Conservation (phyloP, 2,888 invertebrate genomes). For the Chymomyza procnemis region DNA sequence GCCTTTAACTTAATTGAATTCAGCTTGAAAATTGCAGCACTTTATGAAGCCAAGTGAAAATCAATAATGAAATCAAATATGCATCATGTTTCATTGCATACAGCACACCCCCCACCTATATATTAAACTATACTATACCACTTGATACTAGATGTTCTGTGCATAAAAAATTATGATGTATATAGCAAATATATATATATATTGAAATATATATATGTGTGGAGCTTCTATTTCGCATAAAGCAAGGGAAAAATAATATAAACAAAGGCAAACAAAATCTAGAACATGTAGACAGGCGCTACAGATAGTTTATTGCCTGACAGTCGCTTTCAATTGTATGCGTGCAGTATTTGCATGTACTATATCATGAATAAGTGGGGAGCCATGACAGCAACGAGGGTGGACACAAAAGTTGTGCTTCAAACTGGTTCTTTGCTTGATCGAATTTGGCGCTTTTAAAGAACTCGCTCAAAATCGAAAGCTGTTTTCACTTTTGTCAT, state of each 20-base stretch:
- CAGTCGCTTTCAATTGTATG: neutral
- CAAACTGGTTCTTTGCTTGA: too few species aligned
- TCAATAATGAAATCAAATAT: slow-evolving; percentile 15
- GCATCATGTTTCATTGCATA: neutral
- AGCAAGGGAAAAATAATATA: neutral
- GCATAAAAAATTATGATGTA: too few species aligned
- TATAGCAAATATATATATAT: neutral
- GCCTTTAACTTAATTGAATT: neutral
- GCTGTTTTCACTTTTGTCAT: too few species aligned
- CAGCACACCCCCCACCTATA: too few species aligned
- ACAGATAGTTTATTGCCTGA: neutral
- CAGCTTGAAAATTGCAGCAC: neutral
- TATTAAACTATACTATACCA: too few species aligned
- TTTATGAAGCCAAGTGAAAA: slow-evolving; percentile 14
- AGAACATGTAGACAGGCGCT: neutral
- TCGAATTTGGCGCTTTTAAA: too few species aligned
- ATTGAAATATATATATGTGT: slow-evolving; percentile 5
- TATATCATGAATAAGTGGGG: too few species aligned
- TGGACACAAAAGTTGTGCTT: neutral
- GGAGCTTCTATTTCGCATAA: neutral
- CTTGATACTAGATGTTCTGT: too few species aligned
- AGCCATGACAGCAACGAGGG: neutral
- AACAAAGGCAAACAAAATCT: neutral
- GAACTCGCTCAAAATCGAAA: too few species aligned
- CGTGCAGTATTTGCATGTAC: neutral